Evolutionary conservation across 1,140 invertebrate species (phyloP).

Genomic region (Danaus plexippus): DNA sequence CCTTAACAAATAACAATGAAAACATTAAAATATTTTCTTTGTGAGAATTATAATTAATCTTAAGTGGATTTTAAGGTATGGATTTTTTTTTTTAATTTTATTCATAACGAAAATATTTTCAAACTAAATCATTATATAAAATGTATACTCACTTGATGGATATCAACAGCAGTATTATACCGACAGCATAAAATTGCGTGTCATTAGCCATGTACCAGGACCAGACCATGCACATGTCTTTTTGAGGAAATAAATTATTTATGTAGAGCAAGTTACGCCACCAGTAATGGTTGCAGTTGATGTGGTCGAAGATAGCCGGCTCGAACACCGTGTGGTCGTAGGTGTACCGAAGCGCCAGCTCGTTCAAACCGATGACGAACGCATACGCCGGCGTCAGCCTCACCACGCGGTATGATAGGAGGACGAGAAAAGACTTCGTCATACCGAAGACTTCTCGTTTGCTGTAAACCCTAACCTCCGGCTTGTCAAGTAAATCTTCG

Average conservation of each 20-base stretch:
- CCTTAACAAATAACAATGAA: too few relatives aligned
- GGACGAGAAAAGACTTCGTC: slow-evolving; percentile 45
- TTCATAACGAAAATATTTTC: too few relatives aligned
- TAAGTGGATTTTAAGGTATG: too few relatives aligned
- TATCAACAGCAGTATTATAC: slow-evolving; percentile 79
- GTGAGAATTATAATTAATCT: too few relatives aligned
- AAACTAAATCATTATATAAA: too few relatives aligned
- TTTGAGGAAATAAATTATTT: slow-evolving; percentile 84
- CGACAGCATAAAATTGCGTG: slow-evolving; percentile 89
- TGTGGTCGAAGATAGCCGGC: slow-evolving; percentile 79
- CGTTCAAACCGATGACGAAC: slow-evolving; percentile 82
- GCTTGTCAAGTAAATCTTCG: slow-evolving; percentile 52
- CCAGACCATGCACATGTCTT: slow-evolving; percentile 90
- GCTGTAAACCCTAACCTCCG: slow-evolving; percentile 36
- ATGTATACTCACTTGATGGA: slow-evolving; percentile 78
- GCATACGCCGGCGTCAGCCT: slow-evolving; percentile 86
- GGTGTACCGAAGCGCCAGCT: slow-evolving; percentile 77
- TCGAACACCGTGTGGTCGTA: slow-evolving; percentile 82
- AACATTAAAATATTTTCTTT: too few relatives aligned
- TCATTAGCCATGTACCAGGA: slow-evolving; percentile 95
- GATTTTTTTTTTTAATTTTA: too few relatives aligned
- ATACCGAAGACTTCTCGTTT: slow-evolving; percentile 39
- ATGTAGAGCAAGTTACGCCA: slow-evolving; percentile 88
- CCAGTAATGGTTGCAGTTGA: slow-evolving; percentile 84
- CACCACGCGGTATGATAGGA: slow-evolving; percentile 65